A percentile compares a stretch with the other conserved stretches of the same genome.
phyloP scores from a whole-genome alignment of 2,888 invertebrate genomes.

The Diabrotica balteata region DNA sequence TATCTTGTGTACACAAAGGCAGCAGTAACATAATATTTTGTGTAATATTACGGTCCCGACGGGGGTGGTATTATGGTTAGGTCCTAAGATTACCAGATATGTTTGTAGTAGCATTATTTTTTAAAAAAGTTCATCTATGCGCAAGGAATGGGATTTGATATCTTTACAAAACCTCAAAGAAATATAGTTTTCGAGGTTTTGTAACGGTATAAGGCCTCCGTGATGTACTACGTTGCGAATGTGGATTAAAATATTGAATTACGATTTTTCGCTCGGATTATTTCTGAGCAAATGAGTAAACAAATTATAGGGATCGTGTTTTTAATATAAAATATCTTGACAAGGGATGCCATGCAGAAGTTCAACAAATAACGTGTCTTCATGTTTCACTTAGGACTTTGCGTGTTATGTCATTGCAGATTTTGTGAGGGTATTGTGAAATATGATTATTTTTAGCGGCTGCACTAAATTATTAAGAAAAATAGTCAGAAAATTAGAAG shows the following conservation, averaged over 20 bases:
- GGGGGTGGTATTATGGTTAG: slow-evolving; percentile 43
- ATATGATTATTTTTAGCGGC: too few species aligned
- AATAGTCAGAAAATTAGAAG: too few species aligned
- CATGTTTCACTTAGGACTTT: too few species aligned
- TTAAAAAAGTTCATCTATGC: slow-evolving; percentile 47
- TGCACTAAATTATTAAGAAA: too few species aligned
- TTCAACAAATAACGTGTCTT: not conserved
- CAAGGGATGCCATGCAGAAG: not conserved
- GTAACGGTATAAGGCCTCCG: slow-evolving; percentile 17
- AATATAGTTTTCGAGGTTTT: slow-evolving; percentile 5
- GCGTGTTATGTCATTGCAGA: too few species aligned
- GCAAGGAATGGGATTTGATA: slow-evolving; percentile 49
- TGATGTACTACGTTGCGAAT: slow-evolving; percentile 8
- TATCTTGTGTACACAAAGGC: slow-evolving; percentile 47
- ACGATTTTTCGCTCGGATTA: slow-evolving; percentile 28
- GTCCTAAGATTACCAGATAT: slow-evolving; percentile 48
- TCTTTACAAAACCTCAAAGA: slow-evolving; percentile 19
- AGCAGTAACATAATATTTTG: slow-evolving; percentile 54
- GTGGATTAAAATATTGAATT: slow-evolving; percentile 34
- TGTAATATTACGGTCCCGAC: slow-evolving; percentile 48
- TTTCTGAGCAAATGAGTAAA: slow-evolving; percentile 26
- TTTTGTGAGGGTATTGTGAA: too few species aligned
- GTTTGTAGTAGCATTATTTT: slow-evolving; percentile 50
- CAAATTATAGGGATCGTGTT: slow-evolving; percentile 15
- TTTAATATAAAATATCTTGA: not conserved